Base-by-base conservation (phyloP, 1,140 invertebrate genomes). In the Drosophila seguyi region DNA sequence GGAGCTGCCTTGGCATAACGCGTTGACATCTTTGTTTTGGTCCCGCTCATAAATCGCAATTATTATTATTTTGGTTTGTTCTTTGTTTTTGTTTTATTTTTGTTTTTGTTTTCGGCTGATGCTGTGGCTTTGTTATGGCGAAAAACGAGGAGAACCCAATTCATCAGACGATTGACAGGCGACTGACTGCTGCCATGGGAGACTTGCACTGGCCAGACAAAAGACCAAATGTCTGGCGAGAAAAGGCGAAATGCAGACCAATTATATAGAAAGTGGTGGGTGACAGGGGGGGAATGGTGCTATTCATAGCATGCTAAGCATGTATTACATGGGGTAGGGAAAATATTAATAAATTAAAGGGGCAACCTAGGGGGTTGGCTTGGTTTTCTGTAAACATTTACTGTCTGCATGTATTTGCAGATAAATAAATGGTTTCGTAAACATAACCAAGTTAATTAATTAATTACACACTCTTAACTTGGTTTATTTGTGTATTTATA, bases 81-180 rank as follows among this genome's bases (percentile, higher is more conserved):
- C n/a, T n/a, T n/a, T n/a, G n/a, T n/a, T n/a, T n/a, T n/a, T n/a
- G n/a, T n/a, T n/a, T n/a, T n/a, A n/a, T n/a, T n/a, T n/a, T n/a
- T n/a, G 66, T 36, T 69, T 56, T 48, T 57, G 52, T 62, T 57
- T 68, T 27, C n/a, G 41, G 7, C 48, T 25, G 42, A 7, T 14
- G 44, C 45, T 29, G 44, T 11, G 60, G 60, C 66, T 69, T 67
- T 69, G 62, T 69, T 67, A 67, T 62, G 25, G 48, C 81, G 67
- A 50, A 78, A 86, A 78, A 81, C 36, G 60, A 41, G 63, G 47
- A 53, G 71, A 75, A 76, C 72, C 81, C 80, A 78, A 81, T 86
- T 86, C 79, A 87, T 86, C 83, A 86, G 56, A 14, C 47, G 66
- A 86, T 82, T 86, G 82, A 79, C 82, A 86, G 16, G 45, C 59